Evolutionary conservation across 2,888 invertebrate genomes (phyloP), one percentile per base, ranked within the genome.

Genomic region (Drosophila multiciliata): DNA sequence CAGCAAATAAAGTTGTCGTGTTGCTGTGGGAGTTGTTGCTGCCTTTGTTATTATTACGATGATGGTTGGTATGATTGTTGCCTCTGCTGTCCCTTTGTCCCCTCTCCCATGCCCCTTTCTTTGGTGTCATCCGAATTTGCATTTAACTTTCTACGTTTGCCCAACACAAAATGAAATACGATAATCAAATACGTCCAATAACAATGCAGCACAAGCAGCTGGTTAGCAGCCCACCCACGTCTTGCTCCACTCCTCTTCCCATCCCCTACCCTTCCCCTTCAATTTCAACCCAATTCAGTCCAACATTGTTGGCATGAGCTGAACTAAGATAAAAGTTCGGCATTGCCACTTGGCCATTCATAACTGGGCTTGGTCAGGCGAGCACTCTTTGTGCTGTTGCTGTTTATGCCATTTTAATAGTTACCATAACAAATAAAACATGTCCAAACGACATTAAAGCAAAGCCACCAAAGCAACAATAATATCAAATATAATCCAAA

Each of bases 141-240:
- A 85, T 85, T 83, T 84, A 89, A 87, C 89, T 85, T 85, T 85
- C 87, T 78, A 81, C 89, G 75, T 85, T 88, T 79, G 75, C 76
- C 85, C 85, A 78, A 87, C 87, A 84, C 87, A 86, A 84, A 86
- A 84, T 82, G 84, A 86, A 86, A 88, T 89, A 89, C 87, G 89
- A 86, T 86, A 89, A 86, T 86, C 87, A 86, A 86, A 86, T 85
- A 88, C 84, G 76, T 71, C 72, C 82, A 87, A 73, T 84, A 89
- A 84, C 89, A 84, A 84, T 79, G 84, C 64, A 68, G 59, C 64
- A 66, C 50, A 59, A 74, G 38, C 59, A 66, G 32, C 57, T 70
- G 57, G 26, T 17, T 23, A 45, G 42, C 45, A 67, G 42, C 65
- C 45, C 26, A 29, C 2, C 38, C 35, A 17, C 11, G 1, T 17